Base-by-base conservation (phyloP, 2,888 invertebrate species). In the Erannis defoliaria region DNA sequence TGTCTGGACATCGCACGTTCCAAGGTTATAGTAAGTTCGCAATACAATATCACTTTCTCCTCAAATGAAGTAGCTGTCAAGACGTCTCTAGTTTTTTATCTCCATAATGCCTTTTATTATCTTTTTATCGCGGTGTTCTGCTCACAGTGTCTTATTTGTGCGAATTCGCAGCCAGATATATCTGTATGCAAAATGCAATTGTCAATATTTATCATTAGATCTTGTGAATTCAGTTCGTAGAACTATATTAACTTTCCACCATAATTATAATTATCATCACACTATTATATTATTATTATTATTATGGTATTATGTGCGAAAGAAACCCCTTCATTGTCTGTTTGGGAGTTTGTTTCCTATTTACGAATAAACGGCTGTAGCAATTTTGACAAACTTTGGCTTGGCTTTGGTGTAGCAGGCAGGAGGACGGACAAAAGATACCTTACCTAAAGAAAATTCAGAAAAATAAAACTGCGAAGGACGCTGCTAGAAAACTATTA, bases 11-110 rank as follows among this genome's bases (percentile, higher is more conserved):
- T 60, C 12, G 33, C 48, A 67, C 58, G 46, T 51, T 68, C 53
- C 73, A 74, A 72, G 73, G 71, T 72, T 73, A 67, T 68, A 48
- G 54, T 64, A 38, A 59, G 49, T 60, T 60, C 55, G 40, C 51
- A 56, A 60, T 67, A 60, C 71, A 66, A 68, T 69, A 70, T 69
- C 68, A 76, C 80, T 80, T 80, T 80, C 80, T 73, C 55, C 75
- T 70, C 58, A 71, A 74, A 73, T 70, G 70, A 72, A 73, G 63
- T 70, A 75, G 66, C 72, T 76, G 72, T 68, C 67, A 71, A 71
- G 72, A 73, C 59, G 62, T 62, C 56, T 56, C 69, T 49, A 67
- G 73, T 73, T 76, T 76, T 75, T 73, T 75, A 72, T 70, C 68
- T 67, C 62, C 65, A 55, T 72, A 68, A 71, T 62, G 64, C 65